These are phyloP conservation scores for Sycobia sp. DNA, from an alignment of 1,140 invertebrate genomes.

Conservation along the genomic window DNA sequence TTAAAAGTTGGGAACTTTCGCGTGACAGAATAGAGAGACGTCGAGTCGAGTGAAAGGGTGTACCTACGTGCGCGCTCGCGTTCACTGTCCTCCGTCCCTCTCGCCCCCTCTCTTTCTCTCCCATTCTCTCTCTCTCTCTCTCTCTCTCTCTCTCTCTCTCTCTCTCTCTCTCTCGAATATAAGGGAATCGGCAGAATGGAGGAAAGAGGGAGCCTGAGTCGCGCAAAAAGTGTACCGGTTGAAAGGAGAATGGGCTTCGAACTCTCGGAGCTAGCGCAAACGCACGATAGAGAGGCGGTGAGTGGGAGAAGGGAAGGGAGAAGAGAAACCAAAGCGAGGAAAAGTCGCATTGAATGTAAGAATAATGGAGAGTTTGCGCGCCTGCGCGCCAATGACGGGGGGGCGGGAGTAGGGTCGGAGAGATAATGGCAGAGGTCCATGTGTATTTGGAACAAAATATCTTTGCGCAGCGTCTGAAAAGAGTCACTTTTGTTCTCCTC, in stretches of 20 bases:
- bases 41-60: conserved; percentile 36
- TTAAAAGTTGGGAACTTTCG: conserved; percentile 43
- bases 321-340: no score
- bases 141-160: background rate
- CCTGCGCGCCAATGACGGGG: conserved; percentile 18
- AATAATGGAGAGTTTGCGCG: conserved; percentile 18
- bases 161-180: no score
- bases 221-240: no score
- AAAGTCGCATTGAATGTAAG: conserved; percentile 16
- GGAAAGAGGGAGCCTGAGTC: no score
- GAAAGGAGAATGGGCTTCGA: no score
- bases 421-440: no score
- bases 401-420: background rate
- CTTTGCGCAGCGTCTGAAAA: no score
- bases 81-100: conserved; percentile 27
- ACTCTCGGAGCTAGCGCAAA: no score
- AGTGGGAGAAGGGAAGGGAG: no score
- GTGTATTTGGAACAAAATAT: no score
- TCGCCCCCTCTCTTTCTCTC: background rate
- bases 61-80: background rate
- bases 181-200: no score
- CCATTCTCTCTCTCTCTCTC: background rate
- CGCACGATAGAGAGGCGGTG: no score
- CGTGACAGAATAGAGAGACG: conserved; percentile 29
- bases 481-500: background rate